A percentile compares a stretch with the other conserved stretches of the same genome.
These are phyloP conservation scores for Eonycteris spelaea DNA, from an alignment of 2,113 vertebrate species.

Conservation along the genomic window DNA sequence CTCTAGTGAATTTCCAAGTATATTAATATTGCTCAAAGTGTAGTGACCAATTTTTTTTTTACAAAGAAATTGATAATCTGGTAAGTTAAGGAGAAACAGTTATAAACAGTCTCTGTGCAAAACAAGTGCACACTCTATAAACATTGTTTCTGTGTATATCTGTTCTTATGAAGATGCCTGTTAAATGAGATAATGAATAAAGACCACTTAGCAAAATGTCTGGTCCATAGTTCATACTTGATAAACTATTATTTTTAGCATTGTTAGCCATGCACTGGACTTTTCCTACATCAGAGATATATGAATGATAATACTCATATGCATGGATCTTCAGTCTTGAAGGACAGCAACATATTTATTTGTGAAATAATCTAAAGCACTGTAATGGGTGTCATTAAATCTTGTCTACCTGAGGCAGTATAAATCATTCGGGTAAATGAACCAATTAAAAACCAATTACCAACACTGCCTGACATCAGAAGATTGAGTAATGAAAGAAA, in stretches of 20 bases:
- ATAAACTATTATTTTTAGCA: constrained; percentile 31
- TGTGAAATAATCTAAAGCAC: constrained; percentile 73
- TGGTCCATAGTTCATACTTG: neutral
- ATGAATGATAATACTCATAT: constrained; percentile 34
- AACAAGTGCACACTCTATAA: neutral
- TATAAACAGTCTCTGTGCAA: neutral
- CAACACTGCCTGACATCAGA: constrained; percentile 67
- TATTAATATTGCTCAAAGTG: neutral
- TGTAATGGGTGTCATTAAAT: constrained; percentile 77
- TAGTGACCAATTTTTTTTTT: neutral
- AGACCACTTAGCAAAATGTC: neutral
- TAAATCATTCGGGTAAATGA: constrained; percentile 79
- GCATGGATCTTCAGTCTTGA: constrained; percentile 68
- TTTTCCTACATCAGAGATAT: constrained; percentile 13
- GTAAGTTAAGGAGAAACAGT: neutral
- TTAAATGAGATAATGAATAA: constrained; percentile 57
- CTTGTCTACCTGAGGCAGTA: constrained; percentile 77
- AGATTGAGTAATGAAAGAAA: constrained; percentile 62
- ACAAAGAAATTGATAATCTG: neutral
- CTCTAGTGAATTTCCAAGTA: neutral
- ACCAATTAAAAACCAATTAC: constrained; percentile 80
- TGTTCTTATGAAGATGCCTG: neutral
- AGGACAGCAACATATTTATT: constrained; percentile 75
- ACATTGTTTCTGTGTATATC: neutral
- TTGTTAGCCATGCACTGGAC: neutral